Evolutionary conservation across 2,113 vertebrate genomes (phyloP).

Genomic region (Coregonus clupeaformis): DNA sequence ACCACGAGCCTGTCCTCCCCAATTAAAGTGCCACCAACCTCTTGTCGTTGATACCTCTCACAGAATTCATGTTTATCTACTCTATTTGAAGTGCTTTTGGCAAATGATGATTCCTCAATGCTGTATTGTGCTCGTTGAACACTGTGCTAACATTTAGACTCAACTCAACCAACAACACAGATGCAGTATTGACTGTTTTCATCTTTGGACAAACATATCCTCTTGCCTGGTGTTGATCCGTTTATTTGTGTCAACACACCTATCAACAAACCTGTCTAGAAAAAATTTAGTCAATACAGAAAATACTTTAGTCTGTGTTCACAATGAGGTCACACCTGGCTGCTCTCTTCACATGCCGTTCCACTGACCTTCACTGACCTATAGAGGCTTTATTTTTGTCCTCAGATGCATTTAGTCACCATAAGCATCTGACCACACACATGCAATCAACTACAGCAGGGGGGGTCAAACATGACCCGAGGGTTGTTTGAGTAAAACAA

Average conservation of each 20-base stretch:
- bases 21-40: too few relatives aligned
- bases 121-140: conserved; percentile 62
- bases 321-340: neutral
- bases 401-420: neutral
- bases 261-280: conserved; percentile 6
- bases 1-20: too few relatives aligned
- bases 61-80: conserved; percentile 65
- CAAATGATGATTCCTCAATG: too few relatives aligned
- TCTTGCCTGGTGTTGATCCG: conserved; percentile 48
- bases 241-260: conserved; percentile 55
- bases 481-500: too few relatives aligned
- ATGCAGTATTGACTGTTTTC: conserved; percentile 59
- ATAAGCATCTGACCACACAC: neutral
- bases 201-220: conserved; percentile 62
- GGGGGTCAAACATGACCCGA: too few relatives aligned
- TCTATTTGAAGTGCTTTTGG: conserved; percentile 40
- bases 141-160: conserved; percentile 54
- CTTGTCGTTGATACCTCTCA: conserved; percentile 31
- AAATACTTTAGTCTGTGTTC: neutral
- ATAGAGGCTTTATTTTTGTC: neutral
- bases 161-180: conserved; percentile 54
- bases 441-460: neutral
- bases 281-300: neutral
- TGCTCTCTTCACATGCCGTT: neutral
- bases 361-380: neutral